phyloP scores from a whole-genome alignment of 53 echinoderm and acorn worm genomes.

The Echinometra lucunter region DNA sequence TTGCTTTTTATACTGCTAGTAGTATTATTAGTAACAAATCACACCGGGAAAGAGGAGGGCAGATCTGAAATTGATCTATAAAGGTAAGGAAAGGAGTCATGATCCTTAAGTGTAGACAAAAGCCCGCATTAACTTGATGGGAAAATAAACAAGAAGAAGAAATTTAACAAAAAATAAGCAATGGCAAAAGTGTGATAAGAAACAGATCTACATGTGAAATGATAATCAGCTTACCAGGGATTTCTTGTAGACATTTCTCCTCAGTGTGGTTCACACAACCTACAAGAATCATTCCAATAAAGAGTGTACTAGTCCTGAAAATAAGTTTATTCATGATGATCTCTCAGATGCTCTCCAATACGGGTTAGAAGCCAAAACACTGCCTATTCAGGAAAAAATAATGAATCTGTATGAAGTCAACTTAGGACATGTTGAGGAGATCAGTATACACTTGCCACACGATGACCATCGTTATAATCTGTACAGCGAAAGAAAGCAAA shows the following conservation, averaged over 20 bases:
- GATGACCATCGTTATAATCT: neutral
- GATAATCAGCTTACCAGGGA: constrained; percentile 1
- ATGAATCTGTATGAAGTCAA: neutral
- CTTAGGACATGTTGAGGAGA: neutral
- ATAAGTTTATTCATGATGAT: neutral
- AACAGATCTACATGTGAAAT: neutral
- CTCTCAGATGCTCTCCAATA: neutral
- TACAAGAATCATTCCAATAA: constrained; percentile 37
- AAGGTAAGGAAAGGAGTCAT: no score
- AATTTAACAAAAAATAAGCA: neutral
- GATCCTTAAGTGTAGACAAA: no score
- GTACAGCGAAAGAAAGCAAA: neutral
- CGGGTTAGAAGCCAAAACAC: neutral
- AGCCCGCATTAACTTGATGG: no score
- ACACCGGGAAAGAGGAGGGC: no score
- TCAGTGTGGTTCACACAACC: neutral
- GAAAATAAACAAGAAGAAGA: no score
- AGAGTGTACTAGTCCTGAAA: neutral
- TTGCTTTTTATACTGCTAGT: no score
- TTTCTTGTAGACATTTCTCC: constrained; percentile 31
- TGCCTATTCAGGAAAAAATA: neutral
- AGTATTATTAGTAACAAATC: no score
- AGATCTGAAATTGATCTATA: no score
- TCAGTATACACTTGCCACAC: neutral
- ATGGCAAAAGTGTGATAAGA: neutral